Conservation (phyloP, 2,888 invertebrate genomes). For the Lumbricus terrestris region DNA sequence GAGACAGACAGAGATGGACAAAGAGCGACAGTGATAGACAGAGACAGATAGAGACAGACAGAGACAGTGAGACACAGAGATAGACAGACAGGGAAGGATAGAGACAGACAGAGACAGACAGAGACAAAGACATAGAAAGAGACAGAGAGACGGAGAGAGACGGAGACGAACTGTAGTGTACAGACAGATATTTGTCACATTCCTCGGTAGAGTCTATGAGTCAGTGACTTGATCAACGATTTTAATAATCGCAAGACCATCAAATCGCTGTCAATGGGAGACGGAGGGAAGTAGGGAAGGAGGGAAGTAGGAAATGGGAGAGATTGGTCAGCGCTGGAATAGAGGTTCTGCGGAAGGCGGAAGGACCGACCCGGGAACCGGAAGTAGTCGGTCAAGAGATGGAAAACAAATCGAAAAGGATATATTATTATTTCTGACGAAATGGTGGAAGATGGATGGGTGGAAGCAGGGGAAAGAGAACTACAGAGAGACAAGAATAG, state of each 20-base stretch:
- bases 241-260: neutral
- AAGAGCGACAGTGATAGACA: neutral
- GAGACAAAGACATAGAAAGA: neutral
- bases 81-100: neutral
- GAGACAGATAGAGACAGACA: neutral
- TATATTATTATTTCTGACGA: neutral
- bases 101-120: neutral
- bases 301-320: neutral
- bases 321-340: too few relatives aligned
- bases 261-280: neutral
- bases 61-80: neutral
- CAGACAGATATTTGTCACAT: neutral
- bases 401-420: too few relatives aligned
- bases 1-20: neutral
- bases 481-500: neutral
- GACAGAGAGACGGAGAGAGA: neutral
- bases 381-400: too few relatives aligned
- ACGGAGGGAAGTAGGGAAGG: neutral
- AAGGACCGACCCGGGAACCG: too few relatives aligned
- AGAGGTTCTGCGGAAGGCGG: too few relatives aligned
- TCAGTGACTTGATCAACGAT: neutral
- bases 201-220: neutral
- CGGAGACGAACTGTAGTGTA: too few relatives aligned
- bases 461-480: neutral
- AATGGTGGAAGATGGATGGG: neutral